Percentiles rank a stretch among this genome's conserved stretches.
phyloP scores from a whole-genome alignment of 2,797 vertebrate genomes.

The Poeciliopsis turneri region DNA sequence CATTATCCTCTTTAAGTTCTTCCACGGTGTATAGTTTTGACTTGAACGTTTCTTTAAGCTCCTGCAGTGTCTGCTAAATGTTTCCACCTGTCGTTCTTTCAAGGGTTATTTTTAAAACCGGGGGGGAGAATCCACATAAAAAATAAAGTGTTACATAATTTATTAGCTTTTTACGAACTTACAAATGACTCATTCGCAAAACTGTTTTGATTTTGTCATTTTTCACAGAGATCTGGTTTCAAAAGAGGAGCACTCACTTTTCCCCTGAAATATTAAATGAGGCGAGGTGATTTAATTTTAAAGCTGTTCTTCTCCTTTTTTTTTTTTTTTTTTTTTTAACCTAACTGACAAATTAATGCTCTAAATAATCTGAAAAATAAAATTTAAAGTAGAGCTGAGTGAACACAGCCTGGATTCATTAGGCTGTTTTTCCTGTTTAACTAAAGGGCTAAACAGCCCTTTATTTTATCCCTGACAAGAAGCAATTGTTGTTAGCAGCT shows the following conservation, averaged over 20 bases:
- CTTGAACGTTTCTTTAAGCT: slow-evolving; percentile 22
- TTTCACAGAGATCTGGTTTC: slow-evolving; percentile 3
- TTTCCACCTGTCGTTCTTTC: slow-evolving; percentile 12
- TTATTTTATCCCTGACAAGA: too few relatives aligned
- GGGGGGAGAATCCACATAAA: neutral
- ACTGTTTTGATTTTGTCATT: neutral
- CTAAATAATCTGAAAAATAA: neutral
- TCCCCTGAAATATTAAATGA: slow-evolving; percentile 45
- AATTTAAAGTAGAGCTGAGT: neutral
- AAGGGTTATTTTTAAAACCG: slow-evolving; percentile 9
- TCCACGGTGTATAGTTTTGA: neutral
- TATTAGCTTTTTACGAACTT: slow-evolving; percentile 17
- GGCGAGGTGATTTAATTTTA: neutral
- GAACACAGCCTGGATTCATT: neutral
- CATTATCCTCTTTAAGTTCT: neutral
- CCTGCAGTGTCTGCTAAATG: slow-evolving; percentile 38
- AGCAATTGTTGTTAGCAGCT: neutral
- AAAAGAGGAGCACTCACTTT: slow-evolving; percentile 19
- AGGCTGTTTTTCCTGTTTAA: neutral
- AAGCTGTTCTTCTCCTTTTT: neutral
- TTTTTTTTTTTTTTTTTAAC: neutral
- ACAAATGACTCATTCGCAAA: slow-evolving; percentile 38
- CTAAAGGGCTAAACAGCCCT: too few relatives aligned
- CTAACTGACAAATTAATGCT: neutral
- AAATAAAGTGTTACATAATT: neutral